Evolutionary conservation across 2,113 vertebrate genomes (phyloP), one percentile per base, ranked within the genome.

Genomic region (Ginglymostoma cirratum): DNA sequence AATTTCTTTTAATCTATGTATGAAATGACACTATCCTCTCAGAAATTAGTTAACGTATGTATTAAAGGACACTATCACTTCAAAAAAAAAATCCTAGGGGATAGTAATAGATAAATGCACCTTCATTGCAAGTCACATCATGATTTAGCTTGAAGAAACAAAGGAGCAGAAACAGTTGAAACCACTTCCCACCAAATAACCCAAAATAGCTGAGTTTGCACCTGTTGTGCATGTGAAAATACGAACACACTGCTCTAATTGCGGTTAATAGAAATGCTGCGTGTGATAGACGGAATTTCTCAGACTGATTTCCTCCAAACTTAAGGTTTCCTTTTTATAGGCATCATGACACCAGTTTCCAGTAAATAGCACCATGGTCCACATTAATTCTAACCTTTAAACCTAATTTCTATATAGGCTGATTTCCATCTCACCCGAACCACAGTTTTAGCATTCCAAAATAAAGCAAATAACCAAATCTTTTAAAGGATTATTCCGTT

Each of bases 191-290:
- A 34, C 67, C 69, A 72, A 94, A 70, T 24, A 94, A 14, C 45
- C 94, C 72, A 45, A 95, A 95, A 70, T 72, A 52, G 94, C 45
- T 45, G 6, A 72, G 45, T 45, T 38, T 95, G 42, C 52, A 95
- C 69, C 94, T 95, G 94, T 69, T 52, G 14, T 52, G 69, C 5
- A 8, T 30, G 2, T 48, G 1, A 30, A 52, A 52, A 42, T 4
- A 66, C 67, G 52, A 93, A 38, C 89, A 93, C 23, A 10, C 67
- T 95, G 94, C 42, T 95, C 69, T 34, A 72, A 2, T 52, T 95
- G 94, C 72, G 94, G 94, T 95, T 95, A 52, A 95, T 42, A 95
- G 94, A 72, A 72, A 72, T 95, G 67, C 94, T 34, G 27, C 17
- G 10, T 48, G 42, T 72, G 14, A 48, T 38, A 72, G 10, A 72